phyloP scores from a whole-genome alignment of 2,888 invertebrate species.

The Chrysolina oricalcia region DNA sequence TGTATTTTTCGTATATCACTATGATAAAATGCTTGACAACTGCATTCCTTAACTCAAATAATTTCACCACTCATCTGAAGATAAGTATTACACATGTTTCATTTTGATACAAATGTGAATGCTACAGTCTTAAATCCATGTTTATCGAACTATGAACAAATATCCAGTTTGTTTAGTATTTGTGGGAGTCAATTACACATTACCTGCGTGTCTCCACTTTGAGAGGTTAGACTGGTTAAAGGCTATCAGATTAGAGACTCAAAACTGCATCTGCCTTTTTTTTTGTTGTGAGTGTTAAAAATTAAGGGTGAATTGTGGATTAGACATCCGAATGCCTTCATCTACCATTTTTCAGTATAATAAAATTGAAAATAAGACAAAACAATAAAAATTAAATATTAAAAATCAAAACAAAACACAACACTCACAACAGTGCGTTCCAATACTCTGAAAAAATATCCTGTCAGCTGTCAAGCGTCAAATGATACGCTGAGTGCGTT shows the following conservation, averaged over 20 bases:
- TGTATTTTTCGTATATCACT: too few species aligned
- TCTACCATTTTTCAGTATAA: too few species aligned
- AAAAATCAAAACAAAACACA: neutral
- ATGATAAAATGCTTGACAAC: too few species aligned
- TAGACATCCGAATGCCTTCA: too few species aligned
- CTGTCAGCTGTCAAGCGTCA: too few species aligned
- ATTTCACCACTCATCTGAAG: neutral
- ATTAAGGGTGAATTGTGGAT: too few species aligned
- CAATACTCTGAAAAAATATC: too few species aligned
- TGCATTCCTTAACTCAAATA: neutral
- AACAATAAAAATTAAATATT: too few species aligned
- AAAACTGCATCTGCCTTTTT: neutral
- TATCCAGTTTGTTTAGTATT: neutral
- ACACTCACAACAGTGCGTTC: neutral
- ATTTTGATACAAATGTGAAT: neutral
- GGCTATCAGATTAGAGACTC: neutral
- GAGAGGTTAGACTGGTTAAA: constrained; percentile 12
- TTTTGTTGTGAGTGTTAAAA: too few species aligned
- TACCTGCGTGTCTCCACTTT: neutral
- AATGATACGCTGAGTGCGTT: too few species aligned
- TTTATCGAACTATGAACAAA: neutral
- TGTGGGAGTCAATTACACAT: constrained; percentile 1
- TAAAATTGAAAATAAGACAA: neutral
- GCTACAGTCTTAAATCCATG: neutral
- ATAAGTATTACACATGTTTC: neutral